A percentile compares a stretch with the other conserved stretches of the same genome.
Conservation (phyloP, 1,140 invertebrate genomes). For the Antheraea pernyi region DNA sequence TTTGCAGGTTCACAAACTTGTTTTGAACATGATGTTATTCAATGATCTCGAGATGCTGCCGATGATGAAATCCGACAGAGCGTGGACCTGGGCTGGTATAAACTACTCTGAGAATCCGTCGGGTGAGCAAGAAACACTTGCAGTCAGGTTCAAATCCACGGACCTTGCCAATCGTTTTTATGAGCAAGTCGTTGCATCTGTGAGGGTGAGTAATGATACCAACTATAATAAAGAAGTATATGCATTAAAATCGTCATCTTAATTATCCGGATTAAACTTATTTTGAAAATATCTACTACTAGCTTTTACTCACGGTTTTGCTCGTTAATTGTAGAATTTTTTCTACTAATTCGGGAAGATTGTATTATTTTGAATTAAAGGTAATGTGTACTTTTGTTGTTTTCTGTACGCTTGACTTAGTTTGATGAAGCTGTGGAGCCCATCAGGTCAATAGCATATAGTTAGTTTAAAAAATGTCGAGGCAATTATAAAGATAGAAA, state of each 20-base stretch:
- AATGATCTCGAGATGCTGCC: conserved; percentile 81
- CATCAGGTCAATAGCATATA: no score
- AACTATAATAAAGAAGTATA: not conserved
- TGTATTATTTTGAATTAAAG: no score
- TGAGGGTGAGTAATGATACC: conserved; percentile 46
- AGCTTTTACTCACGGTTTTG: no score
- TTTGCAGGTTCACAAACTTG: conserved; percentile 85
- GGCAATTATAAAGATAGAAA: no score
- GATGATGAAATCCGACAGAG: conserved; percentile 84
- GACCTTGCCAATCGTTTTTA: conserved; percentile 83
- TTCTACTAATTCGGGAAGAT: no score
- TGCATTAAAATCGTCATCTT: not conserved
- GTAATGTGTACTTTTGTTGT: no score
- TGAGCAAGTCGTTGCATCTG: conserved; percentile 77
- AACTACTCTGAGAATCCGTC: conserved; percentile 86
- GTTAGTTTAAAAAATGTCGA: no score
- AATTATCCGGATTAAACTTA: no score
- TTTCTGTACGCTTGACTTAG: no score
- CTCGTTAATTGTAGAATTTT: no score
- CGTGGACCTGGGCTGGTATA: conserved; percentile 88
- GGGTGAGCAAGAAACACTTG: conserved; percentile 84
- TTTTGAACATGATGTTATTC: conserved; percentile 86
- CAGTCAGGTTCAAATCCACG: conserved; percentile 86
- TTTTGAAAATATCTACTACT: no score
- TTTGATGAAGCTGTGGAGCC: no score